Evolutionary conservation across 2,113 vertebrate genomes (phyloP).

Genomic region (Rhinopithecus roxellana): DNA sequence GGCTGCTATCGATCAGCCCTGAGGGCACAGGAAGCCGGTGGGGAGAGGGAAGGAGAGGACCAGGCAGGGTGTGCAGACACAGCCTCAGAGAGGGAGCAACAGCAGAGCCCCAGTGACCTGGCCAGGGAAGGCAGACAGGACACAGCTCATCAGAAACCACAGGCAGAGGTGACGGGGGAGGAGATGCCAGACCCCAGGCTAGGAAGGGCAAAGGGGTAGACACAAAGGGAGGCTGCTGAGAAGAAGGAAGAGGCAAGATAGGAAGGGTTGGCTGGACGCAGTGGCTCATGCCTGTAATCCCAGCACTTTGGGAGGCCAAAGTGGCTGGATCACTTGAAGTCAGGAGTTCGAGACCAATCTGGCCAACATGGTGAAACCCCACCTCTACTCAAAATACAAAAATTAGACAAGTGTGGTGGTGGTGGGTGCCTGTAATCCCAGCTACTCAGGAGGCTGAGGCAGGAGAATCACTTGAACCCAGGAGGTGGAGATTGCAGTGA

Average conservation of each 20-base stretch:
- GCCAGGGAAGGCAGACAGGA: background rate
- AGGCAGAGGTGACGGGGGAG: background rate
- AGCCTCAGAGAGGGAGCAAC: background rate
- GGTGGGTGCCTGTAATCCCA: too few species aligned
- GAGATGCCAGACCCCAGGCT: background rate
- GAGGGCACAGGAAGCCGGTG: constrained; percentile 58
- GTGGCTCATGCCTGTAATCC: too few species aligned
- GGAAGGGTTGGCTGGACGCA: too few species aligned
- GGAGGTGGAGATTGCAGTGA: too few species aligned
- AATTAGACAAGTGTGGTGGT: too few species aligned
- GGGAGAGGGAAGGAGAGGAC: background rate
- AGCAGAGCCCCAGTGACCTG: background rate
- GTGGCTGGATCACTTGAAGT: too few species aligned
- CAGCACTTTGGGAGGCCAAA: too few species aligned
- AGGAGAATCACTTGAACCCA: too few species aligned
- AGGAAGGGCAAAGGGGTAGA: background rate
- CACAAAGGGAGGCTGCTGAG: background rate
- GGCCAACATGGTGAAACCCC: too few species aligned
- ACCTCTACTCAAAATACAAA: too few species aligned
- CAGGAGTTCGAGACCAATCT: too few species aligned
- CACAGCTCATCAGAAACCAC: background rate
- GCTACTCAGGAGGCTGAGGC: too few species aligned
- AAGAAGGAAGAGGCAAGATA: background rate
- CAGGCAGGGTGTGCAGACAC: background rate
- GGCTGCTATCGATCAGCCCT: constrained; percentile 81